Percentiles rank a stretch among this genome's conserved stretches.
Conservation (phyloP, 2,888 invertebrate genomes). For the Cryptocheilus praepositus region DNA sequence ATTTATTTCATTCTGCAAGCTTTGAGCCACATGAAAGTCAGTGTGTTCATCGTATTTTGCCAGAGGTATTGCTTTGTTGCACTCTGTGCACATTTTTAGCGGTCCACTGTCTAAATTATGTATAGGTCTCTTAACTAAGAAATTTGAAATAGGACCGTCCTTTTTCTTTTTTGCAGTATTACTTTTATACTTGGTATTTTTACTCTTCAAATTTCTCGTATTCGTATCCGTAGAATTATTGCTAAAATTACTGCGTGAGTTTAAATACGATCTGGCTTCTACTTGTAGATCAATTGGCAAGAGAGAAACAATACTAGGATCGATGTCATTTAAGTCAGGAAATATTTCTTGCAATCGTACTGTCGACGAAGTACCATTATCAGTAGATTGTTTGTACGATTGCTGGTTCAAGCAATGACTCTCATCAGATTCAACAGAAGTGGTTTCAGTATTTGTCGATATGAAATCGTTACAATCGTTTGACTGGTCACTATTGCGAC, state of each 20-base stretch:
- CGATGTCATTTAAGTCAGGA: conserved; percentile 73
- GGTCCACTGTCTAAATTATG: conserved; percentile 65
- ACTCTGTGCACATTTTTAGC: conserved; percentile 81
- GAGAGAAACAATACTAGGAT: conserved; percentile 69
- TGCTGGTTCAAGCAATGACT: neutral
- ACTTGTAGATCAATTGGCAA: conserved; percentile 71
- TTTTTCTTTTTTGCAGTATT: conserved; percentile 39
- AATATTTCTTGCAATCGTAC: conserved; percentile 71
- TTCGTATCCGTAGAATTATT: conserved; percentile 33
- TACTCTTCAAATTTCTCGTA: conserved; percentile 44
- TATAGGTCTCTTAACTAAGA: conserved; percentile 73
- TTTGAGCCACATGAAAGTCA: conserved; percentile 91
- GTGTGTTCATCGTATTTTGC: conserved; percentile 84
- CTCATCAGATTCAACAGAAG: neutral
- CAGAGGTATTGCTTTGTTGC: conserved; percentile 79
- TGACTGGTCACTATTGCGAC: neutral
- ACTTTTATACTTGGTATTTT: conserved; percentile 40
- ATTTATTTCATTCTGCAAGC: conserved; percentile 83
- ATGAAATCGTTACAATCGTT: neutral
- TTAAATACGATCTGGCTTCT: conserved; percentile 63
- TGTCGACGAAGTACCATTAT: neutral
- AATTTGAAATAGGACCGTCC: conserved; percentile 68
- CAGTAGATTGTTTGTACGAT: neutral
- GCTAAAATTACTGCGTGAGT: conserved; percentile 33
- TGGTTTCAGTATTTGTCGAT: neutral